These are phyloP conservation scores for Hystrix brachyura DNA, from an alignment of 2,113 vertebrate species.

Conservation along the genomic window DNA sequence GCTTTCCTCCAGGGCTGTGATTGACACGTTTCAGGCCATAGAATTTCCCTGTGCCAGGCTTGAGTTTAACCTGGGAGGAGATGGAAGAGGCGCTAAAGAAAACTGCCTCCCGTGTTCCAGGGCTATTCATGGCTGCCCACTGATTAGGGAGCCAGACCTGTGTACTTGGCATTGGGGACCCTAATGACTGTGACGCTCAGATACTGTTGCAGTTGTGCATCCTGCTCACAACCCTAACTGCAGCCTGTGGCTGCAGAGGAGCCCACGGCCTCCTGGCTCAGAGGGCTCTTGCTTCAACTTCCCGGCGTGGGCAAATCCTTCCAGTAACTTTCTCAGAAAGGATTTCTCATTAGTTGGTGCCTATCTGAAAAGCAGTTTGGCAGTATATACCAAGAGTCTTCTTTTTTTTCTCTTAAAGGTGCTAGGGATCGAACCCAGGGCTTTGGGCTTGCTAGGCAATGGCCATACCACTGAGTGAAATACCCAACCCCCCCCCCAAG, in stretches of 20 bases:
- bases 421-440: too few species aligned
- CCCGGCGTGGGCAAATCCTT: neutral
- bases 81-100: neutral
- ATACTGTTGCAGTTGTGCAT: neutral
- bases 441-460: too few species aligned
- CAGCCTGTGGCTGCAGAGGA: neutral
- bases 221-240: neutral
- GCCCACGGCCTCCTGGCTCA: neutral
- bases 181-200: neutral
- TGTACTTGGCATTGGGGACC: neutral
- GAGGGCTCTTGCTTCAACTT: neutral
- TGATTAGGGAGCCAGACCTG: conserved; percentile 9
- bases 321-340: neutral
- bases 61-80: neutral
- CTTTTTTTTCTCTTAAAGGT: neutral
- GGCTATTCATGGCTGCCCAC: neutral
- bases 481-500: too few species aligned
- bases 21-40: neutral
- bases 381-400: neutral
- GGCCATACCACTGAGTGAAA: too few species aligned
- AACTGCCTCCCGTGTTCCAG: neutral
- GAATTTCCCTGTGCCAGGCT: neutral
- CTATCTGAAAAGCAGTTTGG: conserved; percentile 36
- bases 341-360: neutral
- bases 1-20: neutral